A percentile compares a stretch with the other conserved stretches of the same genome.
Evolutionary conservation across 2,797 vertebrate species (phyloP).

Genomic region (Acomys russatus): DNA sequence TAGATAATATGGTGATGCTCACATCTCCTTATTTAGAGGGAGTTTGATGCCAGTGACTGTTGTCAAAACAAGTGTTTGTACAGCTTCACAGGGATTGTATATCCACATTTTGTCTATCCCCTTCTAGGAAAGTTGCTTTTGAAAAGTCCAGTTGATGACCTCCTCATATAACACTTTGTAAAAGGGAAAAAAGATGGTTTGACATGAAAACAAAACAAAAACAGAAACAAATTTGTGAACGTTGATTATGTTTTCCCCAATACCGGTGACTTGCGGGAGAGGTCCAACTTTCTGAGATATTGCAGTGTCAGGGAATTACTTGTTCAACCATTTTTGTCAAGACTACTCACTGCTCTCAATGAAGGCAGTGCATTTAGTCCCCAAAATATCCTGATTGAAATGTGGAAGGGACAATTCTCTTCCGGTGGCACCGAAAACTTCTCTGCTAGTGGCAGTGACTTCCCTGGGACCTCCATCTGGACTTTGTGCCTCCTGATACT

Average conservation of each 20-base stretch:
- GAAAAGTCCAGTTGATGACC: neutral
- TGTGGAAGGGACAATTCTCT: neutral
- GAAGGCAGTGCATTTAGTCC: neutral
- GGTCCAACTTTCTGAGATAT: constrained; percentile 15
- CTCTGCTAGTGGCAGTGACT: neutral
- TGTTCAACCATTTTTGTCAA: constrained; percentile 1
- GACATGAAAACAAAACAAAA: neutral
- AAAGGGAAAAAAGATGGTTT: constrained; percentile 24
- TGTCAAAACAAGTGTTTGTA: neutral
- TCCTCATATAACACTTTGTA: constrained; percentile 17
- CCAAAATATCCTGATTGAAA: neutral
- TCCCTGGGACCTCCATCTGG: neutral
- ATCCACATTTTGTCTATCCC: constrained; percentile 27
- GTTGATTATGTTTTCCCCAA: neutral
- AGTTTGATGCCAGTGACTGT: neutral
- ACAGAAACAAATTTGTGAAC: neutral
- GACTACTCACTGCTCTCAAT: neutral
- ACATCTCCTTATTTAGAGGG: constrained; percentile 21
- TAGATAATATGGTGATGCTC: neutral
- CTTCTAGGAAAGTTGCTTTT: constrained; percentile 41
- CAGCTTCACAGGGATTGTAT: neutral
- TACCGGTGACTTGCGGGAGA: neutral
- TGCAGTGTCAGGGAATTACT: neutral
- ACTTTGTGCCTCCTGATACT: neutral
- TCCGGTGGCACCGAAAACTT: neutral